Percentiles rank a stretch among this genome's conserved stretches.
Evolutionary conservation across 1,140 invertebrate species (phyloP).

Genomic region (Atopsyche davidsoni): DNA sequence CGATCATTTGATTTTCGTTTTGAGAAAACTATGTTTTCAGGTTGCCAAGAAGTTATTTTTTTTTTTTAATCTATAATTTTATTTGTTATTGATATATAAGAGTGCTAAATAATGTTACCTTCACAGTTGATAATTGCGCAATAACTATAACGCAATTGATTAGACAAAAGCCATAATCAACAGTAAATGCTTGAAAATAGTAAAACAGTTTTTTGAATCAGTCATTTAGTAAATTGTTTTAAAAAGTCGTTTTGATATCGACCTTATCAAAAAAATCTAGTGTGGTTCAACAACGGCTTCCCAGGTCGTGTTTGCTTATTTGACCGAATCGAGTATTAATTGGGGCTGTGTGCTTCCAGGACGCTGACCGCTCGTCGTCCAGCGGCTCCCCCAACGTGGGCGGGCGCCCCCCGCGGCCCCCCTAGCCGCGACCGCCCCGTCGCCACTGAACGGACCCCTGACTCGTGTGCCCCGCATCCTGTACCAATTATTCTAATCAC

Average conservation of each 20-base stretch:
- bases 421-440: slow-evolving; percentile 13
- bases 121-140: neutral
- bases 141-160: neutral
- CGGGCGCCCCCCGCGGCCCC: slow-evolving; percentile 7
- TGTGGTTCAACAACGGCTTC: no score
- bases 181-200: no score
- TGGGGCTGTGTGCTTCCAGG: slow-evolving; percentile 15
- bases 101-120: neutral
- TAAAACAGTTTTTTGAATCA: neutral
- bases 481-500: neutral
- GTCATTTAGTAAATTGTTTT: no score
- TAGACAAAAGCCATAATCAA: no score
- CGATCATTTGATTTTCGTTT: neutral
- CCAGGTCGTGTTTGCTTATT: neutral
- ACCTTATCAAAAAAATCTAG: no score
- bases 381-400: slow-evolving; percentile 25
- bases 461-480: neutral
- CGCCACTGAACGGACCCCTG: slow-evolving; percentile 16
- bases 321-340: neutral
- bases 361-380: slow-evolving; percentile 26
- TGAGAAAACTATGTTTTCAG: neutral
- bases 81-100: neutral
- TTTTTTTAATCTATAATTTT: neutral
- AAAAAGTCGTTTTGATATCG: no score
- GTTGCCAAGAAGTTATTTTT: neutral